These are phyloP conservation scores for Pelvicachromis taeniatus DNA, from an alignment of 2,113 vertebrate species.

Conservation along the genomic window DNA sequence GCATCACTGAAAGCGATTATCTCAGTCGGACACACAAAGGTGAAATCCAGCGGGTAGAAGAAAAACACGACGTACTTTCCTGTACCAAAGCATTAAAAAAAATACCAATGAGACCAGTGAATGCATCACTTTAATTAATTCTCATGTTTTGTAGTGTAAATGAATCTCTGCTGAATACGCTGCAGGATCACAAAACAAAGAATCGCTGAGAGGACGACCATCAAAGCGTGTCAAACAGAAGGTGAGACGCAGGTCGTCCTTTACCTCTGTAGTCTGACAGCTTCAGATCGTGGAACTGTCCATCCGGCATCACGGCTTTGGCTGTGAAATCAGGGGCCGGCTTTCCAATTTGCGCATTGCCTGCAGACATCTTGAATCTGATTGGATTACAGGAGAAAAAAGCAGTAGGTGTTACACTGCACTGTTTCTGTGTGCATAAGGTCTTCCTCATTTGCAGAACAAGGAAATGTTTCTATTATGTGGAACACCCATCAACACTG, in stretches of 20 bases:
- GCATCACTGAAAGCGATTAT: slow-evolving; percentile 96
- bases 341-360: slow-evolving; percentile 90
- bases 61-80: slow-evolving; percentile 96
- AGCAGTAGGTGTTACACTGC: neutral
- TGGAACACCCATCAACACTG: neutral
- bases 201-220: neutral
- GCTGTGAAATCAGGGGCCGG: slow-evolving; percentile 91
- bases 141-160: slow-evolving; percentile 27
- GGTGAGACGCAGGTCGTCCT: neutral
- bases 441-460: neutral
- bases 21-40: slow-evolving; percentile 97
- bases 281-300: slow-evolving; percentile 88
- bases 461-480: neutral
- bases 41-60: slow-evolving; percentile 97
- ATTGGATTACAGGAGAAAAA: slow-evolving; percentile 34
- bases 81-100: slow-evolving; percentile 36
- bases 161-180: neutral
- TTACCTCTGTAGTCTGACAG: slow-evolving; percentile 91
- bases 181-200: neutral
- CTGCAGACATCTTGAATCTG: slow-evolving; percentile 86
- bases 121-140: slow-evolving; percentile 4
- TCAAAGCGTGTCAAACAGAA: neutral
- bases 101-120: neutral
- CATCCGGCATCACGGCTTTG: slow-evolving; percentile 93
- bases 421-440: neutral